A percentile compares a stretch with the other conserved stretches of the same genome.
Conservation (phyloP, 2,888 invertebrate genomes). For the Pheosia gnoma region DNA sequence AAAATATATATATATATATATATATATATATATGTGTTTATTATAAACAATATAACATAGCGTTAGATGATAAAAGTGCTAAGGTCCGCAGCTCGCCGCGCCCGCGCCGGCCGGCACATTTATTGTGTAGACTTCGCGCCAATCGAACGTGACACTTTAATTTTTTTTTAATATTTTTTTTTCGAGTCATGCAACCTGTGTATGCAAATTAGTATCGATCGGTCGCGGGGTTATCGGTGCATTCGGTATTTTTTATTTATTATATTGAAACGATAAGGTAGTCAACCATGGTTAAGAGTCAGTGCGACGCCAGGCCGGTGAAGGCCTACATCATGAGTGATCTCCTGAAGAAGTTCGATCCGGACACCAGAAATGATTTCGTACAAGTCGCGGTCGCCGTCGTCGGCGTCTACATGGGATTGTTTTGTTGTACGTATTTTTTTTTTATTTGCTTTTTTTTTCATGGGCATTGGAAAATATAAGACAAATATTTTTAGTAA, state of each 20-base stretch:
- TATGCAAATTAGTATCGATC: slow-evolving; percentile 59
- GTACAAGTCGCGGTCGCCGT: slow-evolving; percentile 66
- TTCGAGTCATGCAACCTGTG: slow-evolving; percentile 47
- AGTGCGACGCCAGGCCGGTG: slow-evolving; percentile 68
- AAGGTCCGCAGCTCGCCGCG: slow-evolving; percentile 40
- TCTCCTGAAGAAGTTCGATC: slow-evolving; percentile 70
- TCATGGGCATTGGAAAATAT: too few species aligned
- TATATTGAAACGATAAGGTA: slow-evolving; percentile 45
- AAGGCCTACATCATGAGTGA: slow-evolving; percentile 81
- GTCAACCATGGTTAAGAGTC: slow-evolving; percentile 68
- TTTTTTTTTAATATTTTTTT: slow-evolving; percentile 33
- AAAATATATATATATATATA: too few species aligned
- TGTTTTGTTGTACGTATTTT: slow-evolving; percentile 71
- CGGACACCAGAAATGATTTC: slow-evolving; percentile 68
- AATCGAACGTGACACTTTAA: slow-evolving; percentile 46
- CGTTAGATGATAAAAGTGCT: slow-evolving; percentile 40
- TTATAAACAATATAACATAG: slow-evolving; percentile 18
- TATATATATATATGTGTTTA: not conserved
- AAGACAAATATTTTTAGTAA: too few species aligned
- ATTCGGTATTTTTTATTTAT: slow-evolving; percentile 52
- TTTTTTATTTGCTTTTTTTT: not conserved
- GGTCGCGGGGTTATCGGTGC: slow-evolving; percentile 74
- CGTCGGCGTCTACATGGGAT: slow-evolving; percentile 70
- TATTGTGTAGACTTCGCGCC: slow-evolving; percentile 40
- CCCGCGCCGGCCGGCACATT: slow-evolving; percentile 20